Evolutionary conservation across 2,888 invertebrate species (phyloP).

Genomic region (Adineta ricciae): DNA sequence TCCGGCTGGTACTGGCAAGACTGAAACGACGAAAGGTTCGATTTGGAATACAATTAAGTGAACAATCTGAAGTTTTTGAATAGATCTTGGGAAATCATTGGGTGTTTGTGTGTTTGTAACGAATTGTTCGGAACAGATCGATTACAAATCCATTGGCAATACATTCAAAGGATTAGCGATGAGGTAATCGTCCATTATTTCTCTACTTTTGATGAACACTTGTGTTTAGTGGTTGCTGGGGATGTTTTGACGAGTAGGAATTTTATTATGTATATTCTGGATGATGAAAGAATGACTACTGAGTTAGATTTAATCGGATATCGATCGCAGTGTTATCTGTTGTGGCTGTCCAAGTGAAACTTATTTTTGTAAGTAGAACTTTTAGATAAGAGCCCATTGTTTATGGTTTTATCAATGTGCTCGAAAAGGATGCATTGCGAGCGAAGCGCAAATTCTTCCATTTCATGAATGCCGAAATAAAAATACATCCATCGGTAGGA

Average conservation of each 20-base stretch:
- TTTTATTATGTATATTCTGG: background rate
- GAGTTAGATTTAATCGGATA: conserved; percentile 60
- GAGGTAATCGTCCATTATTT: background rate
- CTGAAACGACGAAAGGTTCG: conserved; percentile 67
- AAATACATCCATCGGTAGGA: conserved; percentile 65
- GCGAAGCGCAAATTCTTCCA: conserved; percentile 53
- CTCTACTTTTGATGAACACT: background rate
- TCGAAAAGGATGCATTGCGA: conserved; percentile 56
- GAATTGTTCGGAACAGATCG: conserved; percentile 81
- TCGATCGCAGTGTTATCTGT: conserved; percentile 79
- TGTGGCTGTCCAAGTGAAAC: conserved; percentile 77
- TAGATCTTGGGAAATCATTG: conserved; percentile 75
- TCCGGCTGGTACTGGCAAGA: conserved; percentile 79
- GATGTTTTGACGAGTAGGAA: conserved; percentile 73
- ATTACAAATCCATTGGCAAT: conserved; percentile 80
- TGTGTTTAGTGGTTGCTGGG: conserved; percentile 58
- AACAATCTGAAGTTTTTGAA: conserved; percentile 44
- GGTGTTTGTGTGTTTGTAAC: conserved; percentile 83
- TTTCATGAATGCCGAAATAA: conserved; percentile 56
- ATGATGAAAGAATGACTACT: background rate
- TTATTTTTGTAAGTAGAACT: conserved; percentile 54
- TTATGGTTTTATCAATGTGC: background rate
- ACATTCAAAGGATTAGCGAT: conserved; percentile 64
- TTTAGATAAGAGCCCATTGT: background rate
- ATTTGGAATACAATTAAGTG: conserved; percentile 75